These are phyloP conservation scores for Tetragnatha montana DNA, from an alignment of 2,888 invertebrate species.

Conservation along the genomic window DNA sequence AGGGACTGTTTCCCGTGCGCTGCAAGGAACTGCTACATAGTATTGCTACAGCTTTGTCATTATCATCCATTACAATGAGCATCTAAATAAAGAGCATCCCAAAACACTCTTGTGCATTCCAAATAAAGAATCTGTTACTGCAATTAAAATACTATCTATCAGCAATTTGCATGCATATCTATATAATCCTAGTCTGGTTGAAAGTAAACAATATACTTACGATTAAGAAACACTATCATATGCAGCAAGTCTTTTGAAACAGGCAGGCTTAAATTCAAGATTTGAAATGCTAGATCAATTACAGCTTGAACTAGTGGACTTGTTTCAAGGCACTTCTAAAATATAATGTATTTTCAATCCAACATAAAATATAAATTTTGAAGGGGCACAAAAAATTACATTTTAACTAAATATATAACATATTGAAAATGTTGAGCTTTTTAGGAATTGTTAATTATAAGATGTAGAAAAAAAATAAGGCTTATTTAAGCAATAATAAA, in stretches of 20 bases:
- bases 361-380: too few relatives aligned
- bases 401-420: background rate
- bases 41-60: too few relatives aligned
- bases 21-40: too few relatives aligned
- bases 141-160: too few relatives aligned
- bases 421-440: background rate
- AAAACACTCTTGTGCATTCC: too few relatives aligned
- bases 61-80: too few relatives aligned
- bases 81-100: too few relatives aligned
- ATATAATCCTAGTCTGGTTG: background rate
- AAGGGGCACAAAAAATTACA: background rate
- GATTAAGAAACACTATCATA: slow-evolving; percentile 26
- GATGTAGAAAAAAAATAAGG: background rate
- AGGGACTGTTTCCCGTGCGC: too few relatives aligned
- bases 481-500: too few relatives aligned
- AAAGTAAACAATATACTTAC: background rate
- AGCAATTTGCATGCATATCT: too few relatives aligned
- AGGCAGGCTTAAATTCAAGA: background rate
- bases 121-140: too few relatives aligned
- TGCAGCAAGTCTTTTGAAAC: slow-evolving; percentile 14
- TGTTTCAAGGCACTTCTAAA: background rate
- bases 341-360: background rate
- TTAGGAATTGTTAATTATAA: background rate
- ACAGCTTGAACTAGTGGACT: slow-evolving; percentile 26
- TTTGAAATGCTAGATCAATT: slow-evolving; percentile 13